These are phyloP conservation scores for Eurytoma adleriae DNA, from an alignment of 2,888 invertebrate species.

Conservation along the genomic window DNA sequence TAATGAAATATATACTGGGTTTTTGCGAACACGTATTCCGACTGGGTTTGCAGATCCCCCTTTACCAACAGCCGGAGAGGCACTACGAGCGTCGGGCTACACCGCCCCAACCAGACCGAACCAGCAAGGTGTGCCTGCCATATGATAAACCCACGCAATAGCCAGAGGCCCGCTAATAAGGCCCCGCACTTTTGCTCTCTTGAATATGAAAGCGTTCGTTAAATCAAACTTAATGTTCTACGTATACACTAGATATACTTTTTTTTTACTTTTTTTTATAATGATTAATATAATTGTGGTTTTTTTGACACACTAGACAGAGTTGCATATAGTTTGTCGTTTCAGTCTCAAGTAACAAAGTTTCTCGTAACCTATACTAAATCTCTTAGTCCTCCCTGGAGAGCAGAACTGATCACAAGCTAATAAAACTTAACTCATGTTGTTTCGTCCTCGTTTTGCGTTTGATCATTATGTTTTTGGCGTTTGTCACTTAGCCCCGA, in stretches of 20 bases:
- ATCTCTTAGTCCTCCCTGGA: constrained; percentile 61
- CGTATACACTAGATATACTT: constrained; percentile 65
- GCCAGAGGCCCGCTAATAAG: constrained; percentile 45
- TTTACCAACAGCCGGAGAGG: constrained; percentile 81
- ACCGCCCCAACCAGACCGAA: constrained; percentile 76
- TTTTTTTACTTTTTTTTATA: constrained; percentile 51
- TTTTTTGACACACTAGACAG: constrained; percentile 63
- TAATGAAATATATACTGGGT: constrained; percentile 68
- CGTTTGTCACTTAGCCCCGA: neutral
- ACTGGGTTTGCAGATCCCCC: constrained; percentile 79
- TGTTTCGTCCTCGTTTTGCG: neutral
- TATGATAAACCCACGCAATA: constrained; percentile 52
- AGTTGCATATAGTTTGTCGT: constrained; percentile 66
- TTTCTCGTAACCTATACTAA: constrained; percentile 55
- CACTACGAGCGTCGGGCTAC: constrained; percentile 77
- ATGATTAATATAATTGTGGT: constrained; percentile 60
- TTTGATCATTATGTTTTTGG: constrained; percentile 26
- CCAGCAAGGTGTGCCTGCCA: constrained; percentile 75
- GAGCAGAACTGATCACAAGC: constrained; percentile 65
- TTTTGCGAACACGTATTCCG: constrained; percentile 75
- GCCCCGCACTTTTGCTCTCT: constrained; percentile 55
- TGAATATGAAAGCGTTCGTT: constrained; percentile 72
- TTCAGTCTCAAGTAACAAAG: constrained; percentile 62
- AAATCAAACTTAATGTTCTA: constrained; percentile 73
- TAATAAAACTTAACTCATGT: constrained; percentile 5